phyloP scores from a whole-genome alignment of 1,140 invertebrate genomes.

The Diploscapter pachys region DNA sequence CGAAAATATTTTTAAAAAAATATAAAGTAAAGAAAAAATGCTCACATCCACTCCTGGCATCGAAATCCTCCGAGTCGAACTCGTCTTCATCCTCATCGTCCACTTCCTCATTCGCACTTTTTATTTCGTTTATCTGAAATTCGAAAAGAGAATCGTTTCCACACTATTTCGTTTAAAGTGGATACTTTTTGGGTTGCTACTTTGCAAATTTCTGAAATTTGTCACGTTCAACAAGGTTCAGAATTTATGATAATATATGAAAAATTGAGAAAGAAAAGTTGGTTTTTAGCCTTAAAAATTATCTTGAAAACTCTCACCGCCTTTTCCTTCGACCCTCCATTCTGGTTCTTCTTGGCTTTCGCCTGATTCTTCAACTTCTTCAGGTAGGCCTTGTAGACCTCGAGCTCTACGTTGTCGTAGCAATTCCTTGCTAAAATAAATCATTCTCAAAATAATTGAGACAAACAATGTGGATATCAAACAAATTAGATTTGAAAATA shows the following conservation, averaged over 20 bases:
- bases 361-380: slow-evolving; percentile 48
- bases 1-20: too few species aligned
- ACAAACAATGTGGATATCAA: slow-evolving; percentile 30
- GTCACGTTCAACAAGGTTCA: slow-evolving; percentile 15
- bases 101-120: slow-evolving; percentile 29
- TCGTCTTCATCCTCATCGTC: slow-evolving; percentile 42
- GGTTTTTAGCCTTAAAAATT: background rate
- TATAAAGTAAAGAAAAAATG: background rate
- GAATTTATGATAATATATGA: background rate
- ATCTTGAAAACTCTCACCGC: background rate
- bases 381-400: slow-evolving; percentile 52
- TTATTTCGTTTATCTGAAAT: slow-evolving; percentile 6
- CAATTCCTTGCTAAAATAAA: slow-evolving; percentile 1
- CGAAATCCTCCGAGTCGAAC: slow-evolving; percentile 43
- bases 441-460: slow-evolving; percentile 56
- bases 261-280: background rate
- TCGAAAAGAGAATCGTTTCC: background rate
- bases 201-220: background rate
- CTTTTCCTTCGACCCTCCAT: slow-evolving; percentile 14
- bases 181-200: too few species aligned
- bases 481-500: background rate
- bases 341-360: slow-evolving; percentile 29
- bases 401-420: slow-evolving; percentile 62
- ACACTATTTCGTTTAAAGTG: too few species aligned
- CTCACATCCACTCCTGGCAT: slow-evolving; percentile 36